Base-by-base conservation (phyloP, 2,113 vertebrate genomes). In the Phylloscopus trochilus region DNA sequence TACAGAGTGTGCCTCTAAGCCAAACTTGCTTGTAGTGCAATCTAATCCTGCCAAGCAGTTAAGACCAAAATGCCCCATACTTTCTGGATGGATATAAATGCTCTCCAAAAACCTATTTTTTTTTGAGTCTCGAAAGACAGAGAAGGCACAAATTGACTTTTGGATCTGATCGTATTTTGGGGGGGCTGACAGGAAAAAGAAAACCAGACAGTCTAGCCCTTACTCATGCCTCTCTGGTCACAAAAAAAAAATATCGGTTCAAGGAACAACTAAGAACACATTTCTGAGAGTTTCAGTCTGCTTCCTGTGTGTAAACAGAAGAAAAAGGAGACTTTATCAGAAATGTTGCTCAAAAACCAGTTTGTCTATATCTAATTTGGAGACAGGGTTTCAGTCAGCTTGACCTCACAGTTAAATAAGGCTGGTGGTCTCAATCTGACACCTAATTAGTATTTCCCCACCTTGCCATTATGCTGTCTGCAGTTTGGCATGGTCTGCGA, bases 361-460 rank as follows among this genome's bases (percentile, higher is more conserved):
- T 84, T 93, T 89, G 88, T 78, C 79, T 39, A 9, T 49, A 62
- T 96, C 51, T 84, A 53, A 75, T 58, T 58, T 82, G 73, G 73
- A 92, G 84, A 78, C 47, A 64, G 68, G 15, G 37, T 79, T 97
- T 89, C 91, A 91, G 78, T 91, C 87, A 87, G 37, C 82, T 70
- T 90, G 91, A 94, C 91, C 95, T 95, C 74, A 76, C 84, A 95
- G 79, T 89, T 83, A 78, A 93, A 83, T 83, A 73, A 93, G 74
- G 60, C 77, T 92, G 84, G 85, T 94, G 85, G 78, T 96, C 80
- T 93, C 85, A 73, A 56, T 30, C 49, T 95, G 84, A 90, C 95
- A 94, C 78, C 67, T 95, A 94, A 96, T 96, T 85, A 97, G 41
- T 18, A 64, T 95, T 81, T 97, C 82, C 62, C 72, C 28, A 79